Base-by-base conservation (phyloP, 2,888 invertebrate species). In the Synanthedon tipuliformis region DNA sequence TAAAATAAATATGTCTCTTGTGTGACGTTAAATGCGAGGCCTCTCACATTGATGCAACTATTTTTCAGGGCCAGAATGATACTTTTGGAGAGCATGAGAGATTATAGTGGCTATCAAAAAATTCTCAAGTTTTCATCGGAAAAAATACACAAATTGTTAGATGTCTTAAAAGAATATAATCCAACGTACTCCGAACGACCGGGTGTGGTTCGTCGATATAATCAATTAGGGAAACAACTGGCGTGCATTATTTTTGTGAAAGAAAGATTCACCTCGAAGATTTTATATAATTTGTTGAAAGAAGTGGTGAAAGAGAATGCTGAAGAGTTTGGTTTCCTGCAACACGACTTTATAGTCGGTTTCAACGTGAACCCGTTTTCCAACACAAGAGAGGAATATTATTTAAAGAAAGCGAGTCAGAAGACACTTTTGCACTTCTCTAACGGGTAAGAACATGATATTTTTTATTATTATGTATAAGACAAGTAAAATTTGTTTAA, bases 301-400 rank as follows among this genome's bases (percentile, higher is more conserved):
- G 77, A 84, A 0, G 89, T 89, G 1, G 80, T 76, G 10, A 62
- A 83, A 18, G 41, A 55, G 0, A 79, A 89, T 56, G 78, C 88
- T 0, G 51, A 56, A 3, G 77, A 88, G 11, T 90, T 90, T 58
- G 78, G 78, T 0, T 90, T 92, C 60, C 65, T 94, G 0, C 85
- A 88, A 56, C 89, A 93, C 0, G 92, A 94, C 62, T 96, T 92
- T 67, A 85, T 95, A 52, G 90, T 95, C 0, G 95, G 96, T 0
- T 89, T 86, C 54, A 89, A 89, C 54, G 70, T 81, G 2, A 89
- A 90, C 69, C 90, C 92, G 0, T 84, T 80, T 41, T 90, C 88
- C 60, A 80, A 81, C 56, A 89, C 89, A 0, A 78, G 89, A 53
- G 92, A 92, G 68, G 67, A 75, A 15, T 64, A 89, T 50, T 90